phyloP scores from a whole-genome alignment of 2,113 vertebrate species.

The Barnardius zonarius region DNA sequence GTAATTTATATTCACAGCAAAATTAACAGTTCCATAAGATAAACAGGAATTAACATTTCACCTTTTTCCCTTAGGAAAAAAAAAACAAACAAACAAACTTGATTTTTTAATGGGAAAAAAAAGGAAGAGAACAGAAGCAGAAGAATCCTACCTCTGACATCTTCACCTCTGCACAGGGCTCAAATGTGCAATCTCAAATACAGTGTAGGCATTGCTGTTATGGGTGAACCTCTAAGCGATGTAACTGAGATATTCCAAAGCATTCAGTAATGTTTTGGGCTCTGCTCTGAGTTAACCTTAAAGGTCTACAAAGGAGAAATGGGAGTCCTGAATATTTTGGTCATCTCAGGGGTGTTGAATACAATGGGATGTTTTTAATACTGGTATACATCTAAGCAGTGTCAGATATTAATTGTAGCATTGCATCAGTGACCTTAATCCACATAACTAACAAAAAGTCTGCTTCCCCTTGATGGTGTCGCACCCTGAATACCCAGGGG shows the following conservation, averaged over 20 bases:
- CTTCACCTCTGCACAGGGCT: not conserved
- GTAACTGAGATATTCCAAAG: not conserved
- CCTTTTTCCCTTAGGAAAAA: not conserved
- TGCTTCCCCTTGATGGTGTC: not conserved
- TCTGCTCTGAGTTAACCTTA: not conserved
- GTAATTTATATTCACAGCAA: not conserved
- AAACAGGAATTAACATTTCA: constrained; percentile 6
- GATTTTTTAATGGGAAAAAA: not conserved
- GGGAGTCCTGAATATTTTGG: not conserved
- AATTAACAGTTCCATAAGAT: not conserved
- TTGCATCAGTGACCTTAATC: not conserved
- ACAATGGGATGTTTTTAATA: not conserved
- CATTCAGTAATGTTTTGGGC: not conserved
- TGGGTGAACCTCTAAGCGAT: not conserved
- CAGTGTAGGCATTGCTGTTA: not conserved
- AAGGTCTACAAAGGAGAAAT: not conserved
- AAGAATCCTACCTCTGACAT: not conserved
- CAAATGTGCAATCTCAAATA: not conserved
- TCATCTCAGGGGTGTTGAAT: not conserved
- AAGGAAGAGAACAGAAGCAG: not conserved
- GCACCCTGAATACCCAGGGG: not conserved
- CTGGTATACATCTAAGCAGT: not conserved
- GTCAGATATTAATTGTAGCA: not conserved
- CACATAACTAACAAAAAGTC: not conserved
- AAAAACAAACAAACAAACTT: not conserved